Evolutionary conservation across 1,140 invertebrate genomes (phyloP), one percentile per base, ranked within the genome.

Genomic region (Philotrypesis tridentata): DNA sequence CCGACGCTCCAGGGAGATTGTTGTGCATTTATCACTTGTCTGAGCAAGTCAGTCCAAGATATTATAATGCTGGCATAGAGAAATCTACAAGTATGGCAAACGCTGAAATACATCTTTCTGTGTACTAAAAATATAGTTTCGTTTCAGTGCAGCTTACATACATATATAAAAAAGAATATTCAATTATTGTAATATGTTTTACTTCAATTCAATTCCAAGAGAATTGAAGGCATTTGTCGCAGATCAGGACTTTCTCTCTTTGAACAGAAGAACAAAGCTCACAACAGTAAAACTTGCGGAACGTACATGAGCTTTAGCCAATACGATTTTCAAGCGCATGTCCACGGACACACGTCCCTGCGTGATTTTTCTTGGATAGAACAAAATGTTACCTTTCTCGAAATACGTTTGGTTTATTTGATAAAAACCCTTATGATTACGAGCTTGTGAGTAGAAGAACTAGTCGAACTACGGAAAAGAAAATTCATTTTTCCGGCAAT

Each of bases 381-480:
- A 23, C 31, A 11, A 80, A 80, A 80, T 65, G 63, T 73, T 61
- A 80, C 78, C 48, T 80, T 31, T 70, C 40, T 31, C 65, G n/a
- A 74, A 81, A 75, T 75, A 76, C 68, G 43, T 80, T 12, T 29
- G 23, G 40, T 73, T 73, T 33, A 73, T 63, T 43, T 23, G 33
- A 72, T 79, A 60, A 72, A 79, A 79, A 63, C 23, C 33, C 55
- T 33, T 79, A 63, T 61, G 68, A 79, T 72, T 63, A 72, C 55
- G 9, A 21, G 68, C 21, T 21, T 70, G 67, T 4, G 17, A 17
- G 31, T 25, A 68, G 65, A 12, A 12, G 65, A 1, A 31, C 6
- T 9, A 68, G n/a, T 29, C 29, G 21, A 70, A 33, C n/a, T n/a
- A n/a, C n/a, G 48, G n/a, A 55, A 17, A 21, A 48, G 43, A 0